These are phyloP conservation scores for Nibea coibor DNA, from an alignment of 2,113 vertebrate genomes.

Conservation along the genomic window DNA sequence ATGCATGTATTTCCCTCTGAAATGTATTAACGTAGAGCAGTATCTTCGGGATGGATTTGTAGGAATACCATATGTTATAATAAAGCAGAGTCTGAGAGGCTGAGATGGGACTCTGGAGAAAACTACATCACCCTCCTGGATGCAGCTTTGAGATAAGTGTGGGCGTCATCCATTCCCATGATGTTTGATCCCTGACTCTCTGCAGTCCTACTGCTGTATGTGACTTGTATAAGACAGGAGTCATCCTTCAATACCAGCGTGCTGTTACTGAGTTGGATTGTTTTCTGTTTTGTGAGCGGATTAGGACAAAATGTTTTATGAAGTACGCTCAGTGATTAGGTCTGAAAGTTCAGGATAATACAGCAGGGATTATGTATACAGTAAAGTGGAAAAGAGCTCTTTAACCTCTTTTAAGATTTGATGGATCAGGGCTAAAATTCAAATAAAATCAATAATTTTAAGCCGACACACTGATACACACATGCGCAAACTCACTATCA, in stretches of 20 bases:
- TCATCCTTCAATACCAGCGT: constrained; percentile 19
- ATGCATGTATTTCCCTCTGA: not conserved
- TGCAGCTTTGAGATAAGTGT: constrained; percentile 41
- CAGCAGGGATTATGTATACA: constrained; percentile 21
- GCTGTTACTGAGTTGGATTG: constrained; percentile 31
- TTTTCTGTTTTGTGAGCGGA: constrained; percentile 12
- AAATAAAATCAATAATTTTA: too few relatives aligned
- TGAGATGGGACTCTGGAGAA: constrained; percentile 11
- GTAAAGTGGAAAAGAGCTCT: constrained; percentile 15
- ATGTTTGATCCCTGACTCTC: constrained; percentile 45
- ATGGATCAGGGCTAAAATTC: constrained; percentile 31
- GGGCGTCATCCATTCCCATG: constrained; percentile 43
- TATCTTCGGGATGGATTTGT: not conserved
- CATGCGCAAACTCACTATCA: not conserved
- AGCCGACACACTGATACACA: constrained; percentile 5
- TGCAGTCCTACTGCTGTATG: constrained; percentile 23
- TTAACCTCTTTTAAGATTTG: constrained; percentile 43
- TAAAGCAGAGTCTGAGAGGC: constrained; percentile 3
- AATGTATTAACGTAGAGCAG: too few relatives aligned
- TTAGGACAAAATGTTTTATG: not conserved
- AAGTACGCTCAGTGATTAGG: constrained; percentile 13
- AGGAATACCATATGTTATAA: not conserved
- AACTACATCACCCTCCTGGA: constrained; percentile 39
- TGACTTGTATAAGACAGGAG: constrained; percentile 49
- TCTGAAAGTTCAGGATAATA: constrained; percentile 7